These are phyloP conservation scores for Agonopterix alstromeriana DNA, from an alignment of 2,888 invertebrate species.

Conservation along the genomic window DNA sequence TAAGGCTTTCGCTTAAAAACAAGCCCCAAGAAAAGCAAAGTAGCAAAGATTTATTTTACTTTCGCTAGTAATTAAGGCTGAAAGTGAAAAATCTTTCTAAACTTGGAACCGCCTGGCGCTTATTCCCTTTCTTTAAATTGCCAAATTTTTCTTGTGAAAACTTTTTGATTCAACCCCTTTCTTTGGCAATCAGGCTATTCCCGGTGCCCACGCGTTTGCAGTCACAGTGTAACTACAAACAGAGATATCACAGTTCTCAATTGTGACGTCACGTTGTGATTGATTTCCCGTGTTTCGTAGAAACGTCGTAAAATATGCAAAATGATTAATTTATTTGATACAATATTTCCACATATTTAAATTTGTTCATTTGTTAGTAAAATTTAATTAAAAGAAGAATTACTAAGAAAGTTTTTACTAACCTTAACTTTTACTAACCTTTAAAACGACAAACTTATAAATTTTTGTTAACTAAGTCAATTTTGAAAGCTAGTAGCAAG, in stretches of 20 bases:
- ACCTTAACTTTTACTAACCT: too few species aligned
- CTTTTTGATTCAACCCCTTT: constrained; percentile 70
- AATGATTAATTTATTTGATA: too few species aligned
- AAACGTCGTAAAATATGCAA: too few species aligned
- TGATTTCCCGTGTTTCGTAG: too few species aligned
- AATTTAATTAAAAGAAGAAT: too few species aligned
- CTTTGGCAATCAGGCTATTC: constrained; percentile 63
- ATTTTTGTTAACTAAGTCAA: too few species aligned
- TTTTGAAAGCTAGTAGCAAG: too few species aligned
- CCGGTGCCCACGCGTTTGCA: constrained; percentile 32
- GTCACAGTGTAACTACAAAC: constrained; percentile 22
- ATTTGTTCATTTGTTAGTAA: too few species aligned
- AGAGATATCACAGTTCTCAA: not conserved
- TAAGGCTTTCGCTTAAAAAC: constrained; percentile 40
- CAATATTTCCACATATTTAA: too few species aligned
- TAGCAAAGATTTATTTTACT: constrained; percentile 70
- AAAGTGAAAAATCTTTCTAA: constrained; percentile 73
- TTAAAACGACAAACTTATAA: too few species aligned
- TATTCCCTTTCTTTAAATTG: constrained; percentile 67
- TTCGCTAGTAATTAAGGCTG: constrained; percentile 68
- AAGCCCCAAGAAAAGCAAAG: constrained; percentile 59
- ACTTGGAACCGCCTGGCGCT: constrained; percentile 44
- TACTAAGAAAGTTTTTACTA: too few species aligned
- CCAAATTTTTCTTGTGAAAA: constrained; percentile 68
- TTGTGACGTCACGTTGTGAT: too few species aligned